A percentile compares a stretch with the other conserved stretches of the same genome.
Conservation (phyloP, 2,888 invertebrate species). For the Zygaena filipendulae region DNA sequence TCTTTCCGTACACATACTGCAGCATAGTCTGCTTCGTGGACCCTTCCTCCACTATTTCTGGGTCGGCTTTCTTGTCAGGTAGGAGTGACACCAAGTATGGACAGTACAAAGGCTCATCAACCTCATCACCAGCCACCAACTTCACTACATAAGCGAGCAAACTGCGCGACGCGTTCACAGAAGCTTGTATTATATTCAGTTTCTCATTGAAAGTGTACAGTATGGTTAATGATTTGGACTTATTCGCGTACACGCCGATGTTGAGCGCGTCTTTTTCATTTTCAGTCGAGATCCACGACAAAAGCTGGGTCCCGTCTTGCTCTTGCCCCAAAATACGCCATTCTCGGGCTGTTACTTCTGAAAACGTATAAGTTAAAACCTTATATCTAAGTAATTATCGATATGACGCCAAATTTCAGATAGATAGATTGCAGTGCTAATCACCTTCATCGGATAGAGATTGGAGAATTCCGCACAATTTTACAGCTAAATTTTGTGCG, state of each 20-base stretch:
- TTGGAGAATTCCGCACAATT: conserved; percentile 66
- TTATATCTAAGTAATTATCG: too few relatives aligned
- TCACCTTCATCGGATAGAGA: conserved; percentile 56
- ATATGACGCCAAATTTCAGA: too few relatives aligned
- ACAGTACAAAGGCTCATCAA: conserved; percentile 64
- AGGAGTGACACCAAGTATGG: conserved; percentile 72
- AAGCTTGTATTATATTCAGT: conserved; percentile 81
- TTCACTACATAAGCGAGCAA: conserved; percentile 78
- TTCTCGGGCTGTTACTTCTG: conserved; percentile 74
- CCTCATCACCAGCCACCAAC: conserved; percentile 35
- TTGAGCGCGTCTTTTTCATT: conserved; percentile 35
- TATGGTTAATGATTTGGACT: conserved; percentile 66
- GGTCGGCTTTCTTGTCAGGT: conserved; percentile 37
- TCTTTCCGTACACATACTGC: conserved; percentile 79
- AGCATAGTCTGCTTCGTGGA: conserved; percentile 80
- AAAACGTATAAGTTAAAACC: too few relatives aligned
- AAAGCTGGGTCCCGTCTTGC: conserved; percentile 77
- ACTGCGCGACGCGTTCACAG: conserved; percentile 75
- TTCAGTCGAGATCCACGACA: conserved; percentile 72
- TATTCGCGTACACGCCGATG: conserved; percentile 72
- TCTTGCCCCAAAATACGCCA: conserved; percentile 87
- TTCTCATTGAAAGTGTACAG: conserved; percentile 72
- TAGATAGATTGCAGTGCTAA: too few relatives aligned
- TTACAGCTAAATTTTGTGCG: conserved; percentile 66
- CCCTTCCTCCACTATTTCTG: conserved; percentile 55